Percentiles rank a stretch among this genome's conserved stretches.
Evolutionary conservation across 2,797 vertebrate species (phyloP).

Genomic region (Sebastes flavidus): DNA sequence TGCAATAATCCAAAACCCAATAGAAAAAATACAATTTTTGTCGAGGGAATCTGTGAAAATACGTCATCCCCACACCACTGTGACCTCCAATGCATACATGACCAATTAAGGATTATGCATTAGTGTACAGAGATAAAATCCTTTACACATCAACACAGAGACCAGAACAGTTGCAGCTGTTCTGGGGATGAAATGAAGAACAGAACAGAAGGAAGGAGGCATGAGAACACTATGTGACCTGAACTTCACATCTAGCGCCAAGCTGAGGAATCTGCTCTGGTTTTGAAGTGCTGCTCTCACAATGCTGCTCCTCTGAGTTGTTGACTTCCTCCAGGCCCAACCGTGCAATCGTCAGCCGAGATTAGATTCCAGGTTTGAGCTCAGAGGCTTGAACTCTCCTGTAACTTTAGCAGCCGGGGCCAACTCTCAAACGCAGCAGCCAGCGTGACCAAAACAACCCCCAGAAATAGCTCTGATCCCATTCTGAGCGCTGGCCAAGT

Average conservation of each 20-base stretch:
- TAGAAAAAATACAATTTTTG: rapidly evolving
- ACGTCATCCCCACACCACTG: too few relatives aligned
- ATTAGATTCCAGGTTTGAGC: conserved; percentile 63
- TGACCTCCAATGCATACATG: neutral
- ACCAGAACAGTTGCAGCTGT: conserved; percentile 8
- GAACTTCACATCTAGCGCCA: conserved; percentile 55
- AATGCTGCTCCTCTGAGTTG: conserved; percentile 31
- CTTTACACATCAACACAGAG: conserved; percentile 10
- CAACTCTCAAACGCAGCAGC: conserved; percentile 44
- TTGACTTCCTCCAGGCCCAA: conserved; percentile 61
- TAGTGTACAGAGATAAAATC: neutral
- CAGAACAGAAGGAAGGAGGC: conserved; percentile 31
- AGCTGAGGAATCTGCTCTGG: conserved; percentile 47
- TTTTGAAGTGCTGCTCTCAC: conserved; percentile 45
- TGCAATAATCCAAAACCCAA: too few relatives aligned
- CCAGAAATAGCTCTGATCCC: conserved; percentile 73
- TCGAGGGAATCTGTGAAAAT: neutral
- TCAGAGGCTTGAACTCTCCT: conserved; percentile 49
- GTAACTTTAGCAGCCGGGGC: conserved; percentile 63
- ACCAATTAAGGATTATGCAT: neutral
- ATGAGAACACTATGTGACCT: conserved; percentile 48
- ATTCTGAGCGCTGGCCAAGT: conserved; percentile 61
- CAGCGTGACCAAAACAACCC: conserved; percentile 69
- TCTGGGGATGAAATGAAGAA: conserved; percentile 40
- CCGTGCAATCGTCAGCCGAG: conserved; percentile 45